Base-by-base conservation (phyloP, 2,888 invertebrate species). In the Bombylius discolor region DNA sequence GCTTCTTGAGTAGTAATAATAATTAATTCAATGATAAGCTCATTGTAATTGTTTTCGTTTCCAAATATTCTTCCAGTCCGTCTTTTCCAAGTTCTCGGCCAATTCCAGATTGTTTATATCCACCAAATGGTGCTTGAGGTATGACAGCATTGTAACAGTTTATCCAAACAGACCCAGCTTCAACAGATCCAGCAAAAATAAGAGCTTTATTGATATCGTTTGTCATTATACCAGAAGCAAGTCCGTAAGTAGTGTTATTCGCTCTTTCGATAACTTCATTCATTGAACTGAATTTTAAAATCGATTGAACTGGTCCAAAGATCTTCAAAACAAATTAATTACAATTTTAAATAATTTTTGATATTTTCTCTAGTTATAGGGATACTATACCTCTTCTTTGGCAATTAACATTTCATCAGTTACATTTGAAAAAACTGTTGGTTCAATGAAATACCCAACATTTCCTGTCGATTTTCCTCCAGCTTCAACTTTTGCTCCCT, bases 261-360 rank as follows among this genome's bases (percentile, higher is more conserved):
- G 91, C 88, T 62, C 91, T 78, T 59, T 87, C 83, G 55, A 93
- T 82, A 2, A 85, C 88, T 72, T 94, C 93, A 3, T 85, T 84
- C 1, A 71, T 52, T 31, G 63, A 58, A 47, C 84, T 82, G 66
- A 92, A 93, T 71, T 89, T 89, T 46, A 92, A 75, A 64, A 93
- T 89, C 55, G 82, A 83, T 72, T 91, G 90, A 1, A 93, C 93
- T 0, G 93, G 93, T 0, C 93, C 93, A 69, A 94, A 93, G 63
- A 94, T 93, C 88, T 89, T 63, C 31, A 65, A 63, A 49, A 53
- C 57, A 51, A 49, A 59, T 9, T 5, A 53, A 36, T 32, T 33
- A 33, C 9, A 44, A 42, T 52, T 45, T 12, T 8, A 36, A 9
- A 23, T n/a, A 34, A 36, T 5, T n/a, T 12, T 47, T 39, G n/a